Conservation (phyloP, 1,140 invertebrate genomes). For the Amphibalanus amphitrite region DNA sequence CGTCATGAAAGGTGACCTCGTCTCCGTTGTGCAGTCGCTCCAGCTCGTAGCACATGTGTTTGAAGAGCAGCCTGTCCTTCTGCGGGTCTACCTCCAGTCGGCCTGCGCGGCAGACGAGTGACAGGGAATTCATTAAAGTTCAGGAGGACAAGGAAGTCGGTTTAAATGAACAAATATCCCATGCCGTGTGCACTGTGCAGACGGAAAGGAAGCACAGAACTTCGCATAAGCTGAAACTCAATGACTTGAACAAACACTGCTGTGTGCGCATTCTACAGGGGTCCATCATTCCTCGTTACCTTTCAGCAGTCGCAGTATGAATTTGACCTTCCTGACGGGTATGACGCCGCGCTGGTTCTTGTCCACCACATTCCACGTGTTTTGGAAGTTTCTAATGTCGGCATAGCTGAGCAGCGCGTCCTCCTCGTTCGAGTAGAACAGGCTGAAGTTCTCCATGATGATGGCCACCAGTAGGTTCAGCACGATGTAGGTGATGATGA, state of each 20-base stretch:
- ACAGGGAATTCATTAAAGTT: too few species aligned
- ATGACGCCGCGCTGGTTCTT: conserved; percentile 93
- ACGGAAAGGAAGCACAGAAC: too few species aligned
- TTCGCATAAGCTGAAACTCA: too few species aligned
- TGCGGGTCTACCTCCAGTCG: conserved; percentile 92
- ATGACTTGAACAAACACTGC: too few species aligned
- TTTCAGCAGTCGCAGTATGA: conserved; percentile 69
- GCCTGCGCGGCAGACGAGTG: conserved; percentile 31
- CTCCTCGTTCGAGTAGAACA: conserved; percentile 99
- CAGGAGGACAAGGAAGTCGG: too few species aligned
- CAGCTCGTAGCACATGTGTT: conserved; percentile 99
- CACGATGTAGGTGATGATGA: conserved; percentile 99
- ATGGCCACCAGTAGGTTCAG: conserved; percentile 99
- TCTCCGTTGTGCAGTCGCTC: conserved; percentile 93
- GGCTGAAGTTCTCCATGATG: conserved; percentile 99
- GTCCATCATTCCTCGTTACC: conserved; percentile 41
- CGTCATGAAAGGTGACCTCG: conserved; percentile 99
- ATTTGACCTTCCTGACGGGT: conserved; percentile 74
- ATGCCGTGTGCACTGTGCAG: too few species aligned
- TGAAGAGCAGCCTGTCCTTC: conserved; percentile 90
- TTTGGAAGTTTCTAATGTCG: conserved; percentile 97
- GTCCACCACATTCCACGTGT: conserved; percentile 98
- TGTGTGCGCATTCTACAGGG: too few species aligned
- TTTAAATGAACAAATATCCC: too few species aligned
- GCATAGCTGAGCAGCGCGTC: conserved; percentile 81